Evolutionary conservation across 2,797 vertebrate species (phyloP).

Genomic region (Chanos chanos): DNA sequence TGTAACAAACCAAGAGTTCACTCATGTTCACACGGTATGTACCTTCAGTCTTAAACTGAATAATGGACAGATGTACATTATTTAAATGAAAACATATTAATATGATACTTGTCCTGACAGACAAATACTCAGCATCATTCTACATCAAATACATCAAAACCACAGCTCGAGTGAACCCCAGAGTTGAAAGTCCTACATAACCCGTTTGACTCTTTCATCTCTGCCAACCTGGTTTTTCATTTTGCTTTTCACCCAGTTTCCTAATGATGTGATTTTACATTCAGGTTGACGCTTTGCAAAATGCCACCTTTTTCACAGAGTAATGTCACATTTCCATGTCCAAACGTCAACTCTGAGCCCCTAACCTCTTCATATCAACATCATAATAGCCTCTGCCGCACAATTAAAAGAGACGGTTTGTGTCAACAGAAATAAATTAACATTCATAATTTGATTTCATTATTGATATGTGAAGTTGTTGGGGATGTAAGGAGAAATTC

Average conservation of each 20-base stretch:
- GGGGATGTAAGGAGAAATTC: conserved; percentile 26
- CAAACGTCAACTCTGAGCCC: conserved; percentile 54
- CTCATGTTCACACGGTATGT: no score
- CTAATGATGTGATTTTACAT: conserved; percentile 69
- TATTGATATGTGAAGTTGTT: conserved; percentile 51
- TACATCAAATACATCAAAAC: no score
- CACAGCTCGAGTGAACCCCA: no score
- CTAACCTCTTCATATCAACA: conserved; percentile 40
- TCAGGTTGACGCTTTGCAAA: conserved; percentile 59
- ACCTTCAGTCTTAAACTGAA: no score
- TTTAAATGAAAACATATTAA: no score
- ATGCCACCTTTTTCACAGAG: conserved; percentile 60
- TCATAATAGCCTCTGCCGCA: conserved; percentile 52
- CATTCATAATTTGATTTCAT: conserved; percentile 50
- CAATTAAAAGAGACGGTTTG: conserved; percentile 62
- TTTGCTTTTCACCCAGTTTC: conserved; percentile 51
- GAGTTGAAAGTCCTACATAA: no score
- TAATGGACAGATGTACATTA: no score
- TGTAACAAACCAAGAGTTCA: no score
- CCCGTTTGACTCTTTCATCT: conserved; percentile 37
- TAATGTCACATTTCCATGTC: conserved; percentile 75
- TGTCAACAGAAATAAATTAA: conserved; percentile 55
- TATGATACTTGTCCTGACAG: no score
- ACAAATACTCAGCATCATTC: no score
- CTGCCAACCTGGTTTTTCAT: conserved; percentile 31